Percentiles rank a stretch among this genome's conserved stretches.
Evolutionary conservation across 2,113 vertebrate genomes (phyloP).

Genomic region (Eidolon helvum): DNA sequence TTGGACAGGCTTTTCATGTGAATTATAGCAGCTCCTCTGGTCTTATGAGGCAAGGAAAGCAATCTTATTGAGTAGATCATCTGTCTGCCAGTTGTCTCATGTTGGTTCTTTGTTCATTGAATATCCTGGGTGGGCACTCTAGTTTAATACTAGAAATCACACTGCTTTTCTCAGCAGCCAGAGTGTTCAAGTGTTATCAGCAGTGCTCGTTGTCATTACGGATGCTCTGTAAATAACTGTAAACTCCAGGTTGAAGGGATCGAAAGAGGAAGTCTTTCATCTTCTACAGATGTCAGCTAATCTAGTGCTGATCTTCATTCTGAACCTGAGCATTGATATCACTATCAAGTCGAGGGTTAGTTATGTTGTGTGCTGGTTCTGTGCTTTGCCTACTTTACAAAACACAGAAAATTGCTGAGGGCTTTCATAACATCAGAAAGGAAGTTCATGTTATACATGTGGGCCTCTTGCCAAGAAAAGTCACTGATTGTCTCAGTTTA

Average conservation of each 20-base stretch:
- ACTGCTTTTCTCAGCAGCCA: neutral
- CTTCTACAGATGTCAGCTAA: constrained; percentile 74
- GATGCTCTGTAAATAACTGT: constrained; percentile 63
- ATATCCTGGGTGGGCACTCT: neutral
- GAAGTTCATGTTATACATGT: neutral
- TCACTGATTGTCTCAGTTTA: neutral
- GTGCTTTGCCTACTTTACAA: neutral
- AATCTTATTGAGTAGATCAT: neutral
- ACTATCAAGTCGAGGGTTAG: neutral
- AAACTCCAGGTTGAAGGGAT: constrained; percentile 64
- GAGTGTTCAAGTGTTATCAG: neutral
- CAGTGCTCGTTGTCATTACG: neutral
- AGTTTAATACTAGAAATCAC: neutral
- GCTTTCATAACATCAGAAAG: neutral
- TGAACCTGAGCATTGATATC: neutral
- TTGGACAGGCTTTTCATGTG: neutral
- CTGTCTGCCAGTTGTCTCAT: neutral
- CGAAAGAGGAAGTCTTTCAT: constrained; percentile 58
- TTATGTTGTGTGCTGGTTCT: neutral
- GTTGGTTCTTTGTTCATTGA: neutral
- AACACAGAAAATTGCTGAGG: constrained; percentile 8
- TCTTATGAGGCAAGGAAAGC: neutral
- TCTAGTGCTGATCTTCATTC: constrained; percentile 69
- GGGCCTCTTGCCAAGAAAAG: neutral
- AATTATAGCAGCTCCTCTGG: neutral